A percentile compares a stretch with the other conserved stretches of the same genome.
Evolutionary conservation across 2,113 vertebrate species (phyloP).

Genomic region (Myodes glareolus): DNA sequence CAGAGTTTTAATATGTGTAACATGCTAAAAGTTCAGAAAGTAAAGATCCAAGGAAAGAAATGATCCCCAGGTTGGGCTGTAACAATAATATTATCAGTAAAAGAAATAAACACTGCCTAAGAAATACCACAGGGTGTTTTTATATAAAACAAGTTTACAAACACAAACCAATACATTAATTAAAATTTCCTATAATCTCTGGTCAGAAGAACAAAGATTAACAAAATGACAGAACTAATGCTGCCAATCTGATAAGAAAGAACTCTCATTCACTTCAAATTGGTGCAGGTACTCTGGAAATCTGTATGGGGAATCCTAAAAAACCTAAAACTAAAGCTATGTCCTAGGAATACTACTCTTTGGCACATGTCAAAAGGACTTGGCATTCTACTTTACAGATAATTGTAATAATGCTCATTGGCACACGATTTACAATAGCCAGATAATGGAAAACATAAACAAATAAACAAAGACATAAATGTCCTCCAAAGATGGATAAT

Average conservation of each 20-base stretch:
- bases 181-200: not conserved
- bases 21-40: not conserved
- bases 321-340: not conserved
- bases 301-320: not conserved
- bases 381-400: not conserved
- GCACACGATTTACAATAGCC: not conserved
- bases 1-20: not conserved
- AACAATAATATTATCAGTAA: not conserved
- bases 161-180: not conserved
- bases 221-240: not conserved
- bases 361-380: not conserved
- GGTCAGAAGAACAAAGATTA: not conserved
- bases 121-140: not conserved
- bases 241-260: not conserved
- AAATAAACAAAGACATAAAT: too few species aligned
- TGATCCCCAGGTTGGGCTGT: not conserved
- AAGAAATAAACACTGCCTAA: not conserved
- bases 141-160: not conserved
- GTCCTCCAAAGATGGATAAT: not conserved
- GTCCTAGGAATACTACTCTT: not conserved
- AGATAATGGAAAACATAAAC: not conserved
- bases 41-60: not conserved
- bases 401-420: not conserved
- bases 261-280: not conserved
- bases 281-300: not conserved